A percentile compares a stretch with the other conserved stretches of the same genome.
phyloP scores from a whole-genome alignment of 2,888 invertebrate genomes.

The Orthosia gothica region DNA sequence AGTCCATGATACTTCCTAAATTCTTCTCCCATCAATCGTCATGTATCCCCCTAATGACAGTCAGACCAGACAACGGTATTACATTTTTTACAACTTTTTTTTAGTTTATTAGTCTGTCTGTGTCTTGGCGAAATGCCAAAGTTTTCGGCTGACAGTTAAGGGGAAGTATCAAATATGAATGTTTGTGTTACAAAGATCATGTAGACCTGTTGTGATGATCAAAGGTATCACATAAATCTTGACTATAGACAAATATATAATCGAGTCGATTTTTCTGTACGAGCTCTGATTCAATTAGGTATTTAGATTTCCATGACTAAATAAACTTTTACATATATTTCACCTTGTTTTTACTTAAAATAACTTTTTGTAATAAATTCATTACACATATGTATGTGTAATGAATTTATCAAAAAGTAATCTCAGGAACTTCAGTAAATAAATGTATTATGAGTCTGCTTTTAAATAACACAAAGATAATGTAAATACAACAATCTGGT shows the following conservation, averaged over 20 bases:
- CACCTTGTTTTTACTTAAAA: too few relatives aligned
- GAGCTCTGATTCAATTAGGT: background rate
- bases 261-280: background rate
- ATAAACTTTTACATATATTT: background rate
- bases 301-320: background rate
- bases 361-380: background rate
- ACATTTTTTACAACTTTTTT: constrained; percentile 64
- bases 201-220: background rate
- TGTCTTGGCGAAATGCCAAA: constrained; percentile 61
- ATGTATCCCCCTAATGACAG: constrained; percentile 16
- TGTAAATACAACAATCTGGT: background rate
- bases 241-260: background rate
- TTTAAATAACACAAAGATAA: background rate
- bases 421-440: too few relatives aligned
- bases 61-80: constrained; percentile 19
- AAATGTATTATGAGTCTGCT: too few relatives aligned
- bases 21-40: constrained; percentile 52
- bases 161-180: constrained; percentile 34
- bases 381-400: too few relatives aligned
- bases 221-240: constrained; percentile 3
- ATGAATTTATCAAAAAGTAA: too few relatives aligned
- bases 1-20: constrained; percentile 14
- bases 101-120: constrained; percentile 61
- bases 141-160: constrained; percentile 45
- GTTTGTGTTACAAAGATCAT: constrained; percentile 19